A percentile compares a stretch with the other conserved stretches of the same genome.
phyloP scores from a whole-genome alignment of 2,797 vertebrate species.

The Lophius americanus region DNA sequence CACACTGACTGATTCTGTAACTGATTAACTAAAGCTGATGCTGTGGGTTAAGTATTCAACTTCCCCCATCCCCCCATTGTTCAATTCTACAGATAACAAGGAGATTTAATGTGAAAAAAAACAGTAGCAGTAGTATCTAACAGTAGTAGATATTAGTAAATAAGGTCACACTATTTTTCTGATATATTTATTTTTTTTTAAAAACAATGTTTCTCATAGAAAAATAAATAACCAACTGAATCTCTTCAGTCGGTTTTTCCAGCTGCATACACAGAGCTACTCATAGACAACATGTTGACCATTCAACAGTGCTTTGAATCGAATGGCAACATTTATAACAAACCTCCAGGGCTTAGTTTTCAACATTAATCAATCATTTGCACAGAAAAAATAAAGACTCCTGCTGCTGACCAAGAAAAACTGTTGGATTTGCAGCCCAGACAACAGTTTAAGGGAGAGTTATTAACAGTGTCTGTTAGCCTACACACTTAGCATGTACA shows the following conservation, averaged over 20 bases:
- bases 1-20: constrained; percentile 54
- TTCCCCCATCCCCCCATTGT: constrained; percentile 13
- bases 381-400: constrained; percentile 10
- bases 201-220: constrained; percentile 37
- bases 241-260: constrained; percentile 20
- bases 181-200: constrained; percentile 44
- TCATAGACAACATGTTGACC: constrained; percentile 25
- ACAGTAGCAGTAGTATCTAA: too few relatives aligned
- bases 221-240: constrained; percentile 69
- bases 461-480: neutral
- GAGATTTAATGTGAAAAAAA: too few relatives aligned
- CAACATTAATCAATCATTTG: constrained; percentile 27
- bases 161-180: constrained; percentile 28
- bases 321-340: constrained; percentile 10
- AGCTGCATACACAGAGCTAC: constrained; percentile 45
- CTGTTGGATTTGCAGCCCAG: constrained; percentile 22
- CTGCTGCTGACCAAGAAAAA: neutral
- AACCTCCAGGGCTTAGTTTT: constrained; percentile 66
- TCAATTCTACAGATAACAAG: neutral
- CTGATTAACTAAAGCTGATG: constrained; percentile 55
- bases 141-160: constrained; percentile 17
- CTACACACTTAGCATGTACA: constrained; percentile 5
- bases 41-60: neutral
- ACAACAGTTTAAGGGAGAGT: constrained; percentile 6
- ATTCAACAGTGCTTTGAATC: constrained; percentile 27